phyloP scores from a whole-genome alignment of 1,140 invertebrate genomes.

The Ephestia elutella region DNA sequence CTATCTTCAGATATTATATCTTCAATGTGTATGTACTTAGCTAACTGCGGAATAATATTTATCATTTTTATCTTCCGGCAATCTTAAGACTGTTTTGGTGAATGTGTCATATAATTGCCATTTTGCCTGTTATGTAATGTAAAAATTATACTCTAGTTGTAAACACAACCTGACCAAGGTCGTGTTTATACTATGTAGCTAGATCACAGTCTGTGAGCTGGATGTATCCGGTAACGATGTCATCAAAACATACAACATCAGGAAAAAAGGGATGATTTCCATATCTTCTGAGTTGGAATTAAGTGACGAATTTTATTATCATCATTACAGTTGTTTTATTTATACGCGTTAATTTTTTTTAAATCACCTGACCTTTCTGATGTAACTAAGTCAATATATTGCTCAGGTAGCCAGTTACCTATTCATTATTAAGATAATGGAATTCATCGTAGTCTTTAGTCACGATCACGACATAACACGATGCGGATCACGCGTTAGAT shows the following conservation, averaged over 20 bases:
- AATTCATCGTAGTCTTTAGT: neutral
- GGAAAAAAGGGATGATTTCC: neutral
- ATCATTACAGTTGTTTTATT: neutral
- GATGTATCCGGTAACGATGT: neutral
- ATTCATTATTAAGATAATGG: neutral
- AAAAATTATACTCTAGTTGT: neutral
- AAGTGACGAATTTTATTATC: neutral
- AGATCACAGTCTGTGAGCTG: too few species aligned
- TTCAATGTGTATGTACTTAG: neutral
- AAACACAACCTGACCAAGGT: slow-evolving; percentile 8
- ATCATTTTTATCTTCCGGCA: slow-evolving; percentile 15
- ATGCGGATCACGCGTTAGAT: neutral
- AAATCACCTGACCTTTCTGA: slow-evolving; percentile 3
- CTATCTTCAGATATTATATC: neutral
- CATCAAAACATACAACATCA: neutral
- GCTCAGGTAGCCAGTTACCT: neutral
- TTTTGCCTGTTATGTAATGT: neutral
- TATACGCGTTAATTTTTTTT: neutral
- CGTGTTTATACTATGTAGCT: neutral
- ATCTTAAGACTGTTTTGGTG: neutral
- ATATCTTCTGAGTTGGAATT: neutral
- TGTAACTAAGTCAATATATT: neutral
- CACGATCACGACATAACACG: neutral
- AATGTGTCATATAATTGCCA: neutral
- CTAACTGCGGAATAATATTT: slow-evolving; percentile 16